Evolutionary conservation across 2,888 invertebrate species (phyloP).

Genomic region (Chymomyza fuscimana): DNA sequence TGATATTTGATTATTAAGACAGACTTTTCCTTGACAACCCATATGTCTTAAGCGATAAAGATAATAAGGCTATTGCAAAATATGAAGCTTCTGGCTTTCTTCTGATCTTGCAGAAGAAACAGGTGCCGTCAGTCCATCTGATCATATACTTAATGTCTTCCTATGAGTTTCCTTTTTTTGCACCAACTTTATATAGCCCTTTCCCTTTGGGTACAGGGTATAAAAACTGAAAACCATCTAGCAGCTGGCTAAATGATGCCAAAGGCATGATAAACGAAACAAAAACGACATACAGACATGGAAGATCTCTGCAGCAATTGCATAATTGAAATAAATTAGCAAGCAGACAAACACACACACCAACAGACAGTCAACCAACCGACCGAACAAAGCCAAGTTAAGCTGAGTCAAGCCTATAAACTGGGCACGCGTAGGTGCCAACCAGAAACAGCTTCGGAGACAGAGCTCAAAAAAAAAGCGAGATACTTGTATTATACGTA

Average conservation of each 20-base stretch:
- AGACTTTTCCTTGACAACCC: too few relatives aligned
- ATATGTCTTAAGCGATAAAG: too few relatives aligned
- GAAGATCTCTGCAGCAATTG: slow-evolving; percentile 46
- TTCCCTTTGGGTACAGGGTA: too few relatives aligned
- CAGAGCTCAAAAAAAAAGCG: background rate
- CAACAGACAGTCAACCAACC: background rate
- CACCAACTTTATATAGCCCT: too few relatives aligned
- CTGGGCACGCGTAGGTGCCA: slow-evolving; percentile 6
- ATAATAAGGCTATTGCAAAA: too few relatives aligned
- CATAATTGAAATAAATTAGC: slow-evolving; percentile 71
- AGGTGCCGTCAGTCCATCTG: too few relatives aligned
- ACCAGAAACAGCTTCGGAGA: background rate
- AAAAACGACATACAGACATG: slow-evolving; percentile 45
- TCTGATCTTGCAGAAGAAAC: too few relatives aligned
- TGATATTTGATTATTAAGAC: too few relatives aligned
- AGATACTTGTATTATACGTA: background rate
- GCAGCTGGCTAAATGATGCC: slow-evolving; percentile 29
- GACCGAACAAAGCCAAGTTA: background rate
- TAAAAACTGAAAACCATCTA: background rate
- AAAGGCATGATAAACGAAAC: slow-evolving; percentile 43
- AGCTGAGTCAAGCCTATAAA: background rate
- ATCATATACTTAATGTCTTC: too few relatives aligned
- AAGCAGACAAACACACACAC: slow-evolving; percentile 13
- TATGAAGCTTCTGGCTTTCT: too few relatives aligned
- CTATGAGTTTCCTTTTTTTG: too few relatives aligned